These are phyloP conservation scores for Colletes collaris DNA, from an alignment of 2,888 invertebrate species.

Conservation along the genomic window DNA sequence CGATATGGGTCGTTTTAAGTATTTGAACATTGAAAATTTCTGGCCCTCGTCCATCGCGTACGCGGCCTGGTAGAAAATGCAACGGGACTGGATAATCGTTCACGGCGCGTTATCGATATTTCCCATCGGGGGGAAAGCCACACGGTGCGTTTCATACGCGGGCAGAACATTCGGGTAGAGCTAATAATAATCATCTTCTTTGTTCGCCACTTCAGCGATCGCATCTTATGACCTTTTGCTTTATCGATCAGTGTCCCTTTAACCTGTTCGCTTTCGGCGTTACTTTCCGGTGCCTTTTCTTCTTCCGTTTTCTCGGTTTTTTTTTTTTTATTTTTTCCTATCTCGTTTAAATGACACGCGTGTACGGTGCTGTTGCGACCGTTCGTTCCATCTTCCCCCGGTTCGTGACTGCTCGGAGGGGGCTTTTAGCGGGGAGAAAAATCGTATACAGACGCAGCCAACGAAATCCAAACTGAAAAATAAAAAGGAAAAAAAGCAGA, in stretches of 20 bases:
- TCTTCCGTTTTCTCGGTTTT: slow-evolving; percentile 18
- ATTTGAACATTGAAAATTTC: too few relatives aligned
- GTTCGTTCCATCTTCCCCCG: slow-evolving; percentile 50
- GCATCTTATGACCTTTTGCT: slow-evolving; percentile 10
- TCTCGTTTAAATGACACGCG: slow-evolving; percentile 8
- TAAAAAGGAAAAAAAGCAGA: not conserved
- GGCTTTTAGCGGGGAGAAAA: slow-evolving; percentile 35
- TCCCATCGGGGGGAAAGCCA: too few relatives aligned
- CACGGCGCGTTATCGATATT: too few relatives aligned
- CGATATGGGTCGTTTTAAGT: too few relatives aligned
- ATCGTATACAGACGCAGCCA: slow-evolving; percentile 62
- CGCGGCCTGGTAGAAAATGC: too few relatives aligned
- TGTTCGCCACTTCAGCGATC: slow-evolving; percentile 14
- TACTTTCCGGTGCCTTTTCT: slow-evolving; percentile 18
- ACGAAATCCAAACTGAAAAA: slow-evolving; percentile 31
- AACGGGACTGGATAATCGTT: too few relatives aligned
- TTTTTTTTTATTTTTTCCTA: slow-evolving; percentile 1
- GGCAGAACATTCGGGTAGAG: not conserved
- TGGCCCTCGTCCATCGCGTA: too few relatives aligned
- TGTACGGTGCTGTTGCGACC: slow-evolving; percentile 19
- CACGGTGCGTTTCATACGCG: too few relatives aligned
- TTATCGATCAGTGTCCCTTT: slow-evolving; percentile 36
- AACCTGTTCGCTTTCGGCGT: slow-evolving; percentile 34
- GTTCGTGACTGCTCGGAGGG: slow-evolving; percentile 53
- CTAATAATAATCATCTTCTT: slow-evolving; percentile 17